A percentile compares a stretch with the other conserved stretches of the same genome.
Conservation (phyloP, 2,797 vertebrate species). For the Propithecus perrieri region DNA sequence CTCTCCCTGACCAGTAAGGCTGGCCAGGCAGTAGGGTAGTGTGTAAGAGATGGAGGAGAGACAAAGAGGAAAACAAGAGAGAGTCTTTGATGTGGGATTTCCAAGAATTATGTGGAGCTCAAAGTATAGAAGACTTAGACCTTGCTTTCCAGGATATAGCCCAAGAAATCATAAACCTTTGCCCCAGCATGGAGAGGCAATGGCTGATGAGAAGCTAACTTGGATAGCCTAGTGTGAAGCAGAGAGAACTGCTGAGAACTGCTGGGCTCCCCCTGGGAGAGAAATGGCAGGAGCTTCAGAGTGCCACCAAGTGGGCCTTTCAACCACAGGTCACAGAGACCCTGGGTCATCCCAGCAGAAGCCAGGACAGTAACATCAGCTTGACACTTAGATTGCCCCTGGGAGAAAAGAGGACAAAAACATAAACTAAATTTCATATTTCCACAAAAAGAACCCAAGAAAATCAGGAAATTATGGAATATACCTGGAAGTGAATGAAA, state of each 20-base stretch:
- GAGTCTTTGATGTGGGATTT: not conserved
- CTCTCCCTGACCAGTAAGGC: not conserved
- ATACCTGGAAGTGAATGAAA: not conserved
- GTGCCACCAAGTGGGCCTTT: not conserved
- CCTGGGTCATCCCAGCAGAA: not conserved
- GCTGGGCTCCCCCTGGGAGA: not conserved
- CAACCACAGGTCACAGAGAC: not conserved
- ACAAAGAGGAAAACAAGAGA: not conserved
- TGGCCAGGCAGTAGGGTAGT: not conserved
- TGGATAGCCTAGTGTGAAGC: not conserved
- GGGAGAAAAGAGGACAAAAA: not conserved
- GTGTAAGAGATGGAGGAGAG: not conserved
- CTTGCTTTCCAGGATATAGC: not conserved
- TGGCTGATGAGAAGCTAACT: not conserved
- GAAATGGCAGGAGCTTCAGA: not conserved
- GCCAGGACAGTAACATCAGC: not conserved
- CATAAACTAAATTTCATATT: not conserved
- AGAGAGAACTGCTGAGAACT: not conserved
- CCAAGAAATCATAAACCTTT: not conserved
- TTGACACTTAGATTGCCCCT: not conserved
- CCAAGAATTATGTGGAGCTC: not conserved
- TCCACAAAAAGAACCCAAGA: constrained; percentile 15
- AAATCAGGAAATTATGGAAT: not conserved
- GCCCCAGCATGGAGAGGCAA: not conserved
- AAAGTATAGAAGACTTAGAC: not conserved